Conservation (phyloP, 2,797 vertebrate genomes). For the Sylvia borin region DNA sequence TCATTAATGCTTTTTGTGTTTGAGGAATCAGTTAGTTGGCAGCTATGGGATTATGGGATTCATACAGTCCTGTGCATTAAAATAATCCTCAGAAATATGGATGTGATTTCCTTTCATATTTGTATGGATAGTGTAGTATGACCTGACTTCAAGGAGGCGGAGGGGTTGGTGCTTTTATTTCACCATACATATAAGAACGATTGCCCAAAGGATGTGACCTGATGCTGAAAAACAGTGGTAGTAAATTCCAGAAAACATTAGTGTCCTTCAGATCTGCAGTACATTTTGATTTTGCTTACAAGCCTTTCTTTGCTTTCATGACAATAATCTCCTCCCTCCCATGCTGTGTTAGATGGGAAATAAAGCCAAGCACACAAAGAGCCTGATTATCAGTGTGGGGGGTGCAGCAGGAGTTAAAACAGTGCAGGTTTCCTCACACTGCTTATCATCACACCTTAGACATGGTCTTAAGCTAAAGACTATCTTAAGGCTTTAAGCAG, state of each 20-base stretch:
- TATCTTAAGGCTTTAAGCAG: background rate
- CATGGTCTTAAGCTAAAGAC: background rate
- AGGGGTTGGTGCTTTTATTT: background rate
- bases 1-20: background rate
- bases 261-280: background rate
- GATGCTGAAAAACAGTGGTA: background rate
- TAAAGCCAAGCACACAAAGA: background rate
- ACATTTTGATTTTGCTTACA: background rate
- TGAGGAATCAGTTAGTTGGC: background rate
- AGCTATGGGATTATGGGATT: background rate
- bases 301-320: background rate
- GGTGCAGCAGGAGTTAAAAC: background rate
- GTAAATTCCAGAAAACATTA: background rate
- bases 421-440: background rate
- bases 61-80: background rate
- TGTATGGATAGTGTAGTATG: background rate
- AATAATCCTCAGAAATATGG: background rate
- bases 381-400: background rate
- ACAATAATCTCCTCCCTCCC: background rate
- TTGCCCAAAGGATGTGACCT: background rate
- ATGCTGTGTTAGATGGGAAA: background rate
- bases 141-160: slow-evolving; percentile 22
- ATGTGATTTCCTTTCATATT: slow-evolving; percentile 43
- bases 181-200: fast-evolving
- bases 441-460: background rate